A percentile compares a stretch with the other conserved stretches of the same genome.
phyloP scores from a whole-genome alignment of 2,888 invertebrate genomes.

The Diabrotica balteata region DNA sequence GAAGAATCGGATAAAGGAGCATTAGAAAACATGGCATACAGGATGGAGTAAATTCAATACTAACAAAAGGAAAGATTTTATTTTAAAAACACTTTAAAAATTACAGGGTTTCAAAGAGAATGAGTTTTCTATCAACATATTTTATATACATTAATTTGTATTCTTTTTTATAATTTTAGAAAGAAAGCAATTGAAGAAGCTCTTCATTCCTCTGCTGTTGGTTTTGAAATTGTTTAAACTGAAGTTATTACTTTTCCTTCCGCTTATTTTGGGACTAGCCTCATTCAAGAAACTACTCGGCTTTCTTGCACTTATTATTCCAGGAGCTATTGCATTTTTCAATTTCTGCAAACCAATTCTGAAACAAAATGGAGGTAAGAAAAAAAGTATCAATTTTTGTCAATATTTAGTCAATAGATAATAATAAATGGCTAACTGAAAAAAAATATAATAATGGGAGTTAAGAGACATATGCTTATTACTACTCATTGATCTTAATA shows the following conservation, averaged over 20 bases:
- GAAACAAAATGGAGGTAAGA: conserved; percentile 39
- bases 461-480: no score
- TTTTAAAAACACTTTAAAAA: neutral
- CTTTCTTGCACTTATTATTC: conserved; percentile 79
- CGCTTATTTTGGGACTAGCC: conserved; percentile 81
- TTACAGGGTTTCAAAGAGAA: neutral
- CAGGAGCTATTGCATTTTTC: conserved; percentile 84
- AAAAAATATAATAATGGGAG: no score
- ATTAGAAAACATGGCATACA: no score
- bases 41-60: no score
- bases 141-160: no score
- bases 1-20: no score
- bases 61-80: no score
- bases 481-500: no score
- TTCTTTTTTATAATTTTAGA: conserved; percentile 63
- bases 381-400: neutral
- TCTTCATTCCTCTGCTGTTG: conserved; percentile 82
- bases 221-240: conserved; percentile 85
- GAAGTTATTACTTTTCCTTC: conserved; percentile 81
- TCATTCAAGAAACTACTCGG: conserved; percentile 86
- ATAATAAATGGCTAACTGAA: no score
- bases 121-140: neutral
- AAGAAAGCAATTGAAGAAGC: conserved; percentile 80
- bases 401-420: no score
- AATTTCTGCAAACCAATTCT: conserved; percentile 80